Percentiles rank a stretch among this genome's conserved stretches.
Conservation (phyloP, 2,888 invertebrate species). For the Dryobotodes eremita region DNA sequence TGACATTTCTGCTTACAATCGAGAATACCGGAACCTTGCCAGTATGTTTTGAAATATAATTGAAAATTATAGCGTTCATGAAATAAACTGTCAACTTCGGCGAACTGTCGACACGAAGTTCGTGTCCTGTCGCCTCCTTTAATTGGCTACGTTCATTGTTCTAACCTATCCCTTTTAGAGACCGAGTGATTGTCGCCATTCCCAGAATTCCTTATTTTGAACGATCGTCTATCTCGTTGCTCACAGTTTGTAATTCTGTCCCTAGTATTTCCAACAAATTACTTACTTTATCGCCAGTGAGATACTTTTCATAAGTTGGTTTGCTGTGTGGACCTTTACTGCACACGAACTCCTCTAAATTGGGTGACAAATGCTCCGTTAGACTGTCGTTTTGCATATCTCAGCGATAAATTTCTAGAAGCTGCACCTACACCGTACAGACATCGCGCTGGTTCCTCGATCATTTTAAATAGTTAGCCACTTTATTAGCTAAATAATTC, state of each 20-base stretch:
- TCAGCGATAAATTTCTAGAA: conserved; percentile 78
- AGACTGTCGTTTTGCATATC: conserved; percentile 82
- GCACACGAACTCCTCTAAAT: conserved; percentile 77
- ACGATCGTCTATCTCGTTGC: conserved; percentile 68
- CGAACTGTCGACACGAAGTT: conserved; percentile 80
- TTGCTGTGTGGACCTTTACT: conserved; percentile 67
- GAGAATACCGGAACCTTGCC: conserved; percentile 70
- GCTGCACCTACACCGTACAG: conserved; percentile 67
- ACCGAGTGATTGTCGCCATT: conserved; percentile 71
- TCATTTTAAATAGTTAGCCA: conserved; percentile 60
- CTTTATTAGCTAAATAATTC: conserved; percentile 72
- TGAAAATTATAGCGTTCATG: conserved; percentile 82
- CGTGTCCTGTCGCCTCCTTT: conserved; percentile 82
- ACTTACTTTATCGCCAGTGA: conserved; percentile 60
- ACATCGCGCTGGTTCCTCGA: conserved; percentile 63
- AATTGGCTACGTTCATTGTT: conserved; percentile 84
- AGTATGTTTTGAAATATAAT: conserved; percentile 80
- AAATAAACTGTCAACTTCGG: conserved; percentile 80
- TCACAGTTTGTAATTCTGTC: conserved; percentile 73
- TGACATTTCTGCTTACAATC: conserved; percentile 73
- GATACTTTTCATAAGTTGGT: conserved; percentile 78
- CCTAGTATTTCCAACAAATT: conserved; percentile 77
- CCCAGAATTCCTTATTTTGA: conserved; percentile 75
- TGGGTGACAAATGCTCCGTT: conserved; percentile 82
- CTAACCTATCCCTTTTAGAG: conserved; percentile 77